These are phyloP conservation scores for Cygnus buccinator DNA, from an alignment of 2,113 vertebrate genomes.

Conservation along the genomic window DNA sequence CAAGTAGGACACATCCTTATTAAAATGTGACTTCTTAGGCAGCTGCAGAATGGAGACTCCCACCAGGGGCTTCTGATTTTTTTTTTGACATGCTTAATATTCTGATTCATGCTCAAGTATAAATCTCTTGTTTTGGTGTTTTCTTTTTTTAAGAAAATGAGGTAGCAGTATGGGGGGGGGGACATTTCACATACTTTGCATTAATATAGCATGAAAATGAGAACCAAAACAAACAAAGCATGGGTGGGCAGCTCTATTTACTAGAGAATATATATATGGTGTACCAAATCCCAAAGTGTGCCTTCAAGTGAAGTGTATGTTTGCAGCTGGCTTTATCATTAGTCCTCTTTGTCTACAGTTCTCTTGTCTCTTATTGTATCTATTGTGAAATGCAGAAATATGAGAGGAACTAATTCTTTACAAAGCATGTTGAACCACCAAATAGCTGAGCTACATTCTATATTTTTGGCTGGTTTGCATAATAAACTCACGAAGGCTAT, in stretches of 20 bases:
- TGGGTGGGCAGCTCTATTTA: background rate
- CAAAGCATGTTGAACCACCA: background rate
- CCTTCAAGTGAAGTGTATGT: background rate
- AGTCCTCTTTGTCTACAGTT: background rate
- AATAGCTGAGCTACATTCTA: background rate
- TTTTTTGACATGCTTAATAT: background rate
- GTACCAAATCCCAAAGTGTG: background rate
- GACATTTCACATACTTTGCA: background rate
- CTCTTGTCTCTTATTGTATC: background rate
- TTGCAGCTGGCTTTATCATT: background rate
- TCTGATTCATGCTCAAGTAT: background rate
- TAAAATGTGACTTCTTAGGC: background rate
- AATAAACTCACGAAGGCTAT: background rate
- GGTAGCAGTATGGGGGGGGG: background rate
- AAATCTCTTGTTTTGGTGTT: background rate
- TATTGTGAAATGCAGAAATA: background rate
- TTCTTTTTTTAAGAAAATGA: background rate
- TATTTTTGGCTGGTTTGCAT: background rate
- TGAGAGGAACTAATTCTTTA: background rate
- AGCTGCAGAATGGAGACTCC: background rate
- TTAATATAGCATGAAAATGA: background rate
- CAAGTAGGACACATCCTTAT: background rate
- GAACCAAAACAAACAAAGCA: background rate
- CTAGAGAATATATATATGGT: rapidly evolving
- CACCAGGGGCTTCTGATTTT: background rate